phyloP scores from a whole-genome alignment of 2,113 vertebrate species.

The Malurus cyaneus region DNA sequence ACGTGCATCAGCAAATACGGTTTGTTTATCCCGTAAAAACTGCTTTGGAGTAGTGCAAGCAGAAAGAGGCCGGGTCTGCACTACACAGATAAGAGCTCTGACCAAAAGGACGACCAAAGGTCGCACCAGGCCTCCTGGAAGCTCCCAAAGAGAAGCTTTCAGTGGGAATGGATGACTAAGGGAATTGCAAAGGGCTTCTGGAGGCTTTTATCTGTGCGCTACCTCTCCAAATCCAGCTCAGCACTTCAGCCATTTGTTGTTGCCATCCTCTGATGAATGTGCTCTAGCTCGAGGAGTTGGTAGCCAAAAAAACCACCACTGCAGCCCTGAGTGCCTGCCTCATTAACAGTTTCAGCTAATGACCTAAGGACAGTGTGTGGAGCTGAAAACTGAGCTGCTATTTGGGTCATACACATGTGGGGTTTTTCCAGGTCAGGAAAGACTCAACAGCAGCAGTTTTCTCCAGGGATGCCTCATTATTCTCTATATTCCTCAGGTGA shows the following conservation, averaged over 20 bases:
- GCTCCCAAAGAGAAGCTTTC: slow-evolving; percentile 30
- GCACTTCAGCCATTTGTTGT: not conserved
- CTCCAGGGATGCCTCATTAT: not conserved
- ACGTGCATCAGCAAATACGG: slow-evolving; percentile 24
- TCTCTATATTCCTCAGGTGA: not conserved
- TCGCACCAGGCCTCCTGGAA: not conserved
- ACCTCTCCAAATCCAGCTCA: slow-evolving; percentile 31
- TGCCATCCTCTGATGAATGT: not conserved
- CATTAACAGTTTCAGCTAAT: not conserved
- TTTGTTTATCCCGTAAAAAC: slow-evolving; percentile 25
- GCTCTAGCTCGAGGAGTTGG: not conserved
- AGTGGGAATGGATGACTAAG: slow-evolving; percentile 55
- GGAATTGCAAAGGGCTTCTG: slow-evolving; percentile 34
- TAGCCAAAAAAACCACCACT: not conserved
- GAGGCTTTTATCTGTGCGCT: slow-evolving; percentile 10
- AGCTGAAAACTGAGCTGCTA: not conserved
- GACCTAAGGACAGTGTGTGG: not conserved
- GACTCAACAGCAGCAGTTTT: not conserved
- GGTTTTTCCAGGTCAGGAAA: not conserved
- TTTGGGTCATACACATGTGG: not conserved
- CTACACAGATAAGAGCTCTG: slow-evolving; percentile 52
- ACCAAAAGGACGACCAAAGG: slow-evolving; percentile 36
- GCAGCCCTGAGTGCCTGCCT: accelerated
- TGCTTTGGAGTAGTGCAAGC: not conserved
- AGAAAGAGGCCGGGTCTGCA: not conserved